phyloP scores from a whole-genome alignment of 2,797 vertebrate species.

The Sebastes aleutianus region DNA sequence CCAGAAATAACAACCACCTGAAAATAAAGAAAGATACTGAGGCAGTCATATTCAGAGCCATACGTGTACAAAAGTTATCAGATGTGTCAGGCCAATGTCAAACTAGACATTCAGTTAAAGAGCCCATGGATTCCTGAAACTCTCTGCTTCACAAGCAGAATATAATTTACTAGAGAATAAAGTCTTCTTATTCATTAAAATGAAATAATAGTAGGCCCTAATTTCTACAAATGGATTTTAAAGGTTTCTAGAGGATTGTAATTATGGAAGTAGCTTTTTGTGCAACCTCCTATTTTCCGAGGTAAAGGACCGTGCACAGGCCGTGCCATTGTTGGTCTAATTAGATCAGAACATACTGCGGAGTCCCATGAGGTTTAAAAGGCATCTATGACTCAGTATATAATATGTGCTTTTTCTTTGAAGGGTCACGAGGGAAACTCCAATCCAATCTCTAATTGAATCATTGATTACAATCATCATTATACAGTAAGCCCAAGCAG shows the following conservation, averaged over 20 bases:
- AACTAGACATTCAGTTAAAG: not conserved
- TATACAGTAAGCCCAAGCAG: not conserved
- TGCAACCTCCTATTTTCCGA: not conserved
- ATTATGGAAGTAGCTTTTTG: constrained; percentile 9
- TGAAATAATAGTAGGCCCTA: not conserved
- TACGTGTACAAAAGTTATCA: not conserved
- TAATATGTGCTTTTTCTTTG: not conserved
- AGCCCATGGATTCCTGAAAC: not conserved
- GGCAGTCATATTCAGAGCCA: not conserved
- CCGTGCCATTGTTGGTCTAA: not conserved
- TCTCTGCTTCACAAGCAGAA: not conserved
- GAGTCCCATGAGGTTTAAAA: not conserved
- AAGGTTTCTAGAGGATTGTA: not conserved
- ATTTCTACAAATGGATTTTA: constrained; percentile 10
- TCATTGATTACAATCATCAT: not conserved
- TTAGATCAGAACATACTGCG: constrained; percentile 5
- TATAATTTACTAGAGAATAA: not conserved
- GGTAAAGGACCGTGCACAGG: not conserved
- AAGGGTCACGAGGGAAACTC: not conserved
- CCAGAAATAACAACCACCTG: not conserved
- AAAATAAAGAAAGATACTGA: not conserved
- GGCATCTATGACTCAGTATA: not conserved
- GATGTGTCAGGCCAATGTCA: not conserved
- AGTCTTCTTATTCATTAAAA: not conserved
- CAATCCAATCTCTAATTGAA: not conserved